Percentiles rank a stretch among this genome's conserved stretches.
Evolutionary conservation across 2,113 vertebrate genomes (phyloP).

Genomic region (Uria lomvia): DNA sequence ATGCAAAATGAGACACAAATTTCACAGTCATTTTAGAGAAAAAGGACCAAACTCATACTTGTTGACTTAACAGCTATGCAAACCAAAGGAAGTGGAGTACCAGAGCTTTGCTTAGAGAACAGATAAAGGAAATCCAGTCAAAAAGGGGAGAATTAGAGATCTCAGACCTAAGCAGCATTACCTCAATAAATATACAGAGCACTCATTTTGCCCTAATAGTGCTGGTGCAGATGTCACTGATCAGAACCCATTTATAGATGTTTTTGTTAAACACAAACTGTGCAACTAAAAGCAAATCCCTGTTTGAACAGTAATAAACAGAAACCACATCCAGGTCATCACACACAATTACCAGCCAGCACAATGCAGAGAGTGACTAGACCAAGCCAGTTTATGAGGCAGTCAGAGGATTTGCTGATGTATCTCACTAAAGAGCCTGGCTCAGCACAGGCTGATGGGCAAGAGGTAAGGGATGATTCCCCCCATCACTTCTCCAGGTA

Average conservation of each 20-base stretch:
- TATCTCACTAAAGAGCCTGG: neutral
- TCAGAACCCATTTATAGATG: neutral
- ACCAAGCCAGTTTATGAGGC: neutral
- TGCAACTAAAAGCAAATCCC: neutral
- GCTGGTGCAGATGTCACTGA: neutral
- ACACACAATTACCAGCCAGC: neutral
- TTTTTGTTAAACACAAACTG: neutral
- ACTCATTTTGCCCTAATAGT: neutral
- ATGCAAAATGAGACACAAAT: neutral
- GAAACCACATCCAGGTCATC: neutral
- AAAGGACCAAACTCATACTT: neutral
- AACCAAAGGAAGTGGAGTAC: neutral
- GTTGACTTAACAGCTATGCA: neutral
- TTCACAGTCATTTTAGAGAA: neutral
- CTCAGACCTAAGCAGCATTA: neutral
- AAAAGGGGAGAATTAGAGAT: neutral
- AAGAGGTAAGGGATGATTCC: neutral
- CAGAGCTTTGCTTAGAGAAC: neutral
- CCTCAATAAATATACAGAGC: neutral
- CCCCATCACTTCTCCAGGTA: neutral
- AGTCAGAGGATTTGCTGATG: neutral
- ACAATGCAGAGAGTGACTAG: neutral
- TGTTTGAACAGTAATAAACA: neutral
- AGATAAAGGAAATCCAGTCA: neutral
- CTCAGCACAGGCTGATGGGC: neutral